Evolutionary conservation across 2,888 invertebrate genomes (phyloP).

Genomic region (Gnatocerus cornutus): DNA sequence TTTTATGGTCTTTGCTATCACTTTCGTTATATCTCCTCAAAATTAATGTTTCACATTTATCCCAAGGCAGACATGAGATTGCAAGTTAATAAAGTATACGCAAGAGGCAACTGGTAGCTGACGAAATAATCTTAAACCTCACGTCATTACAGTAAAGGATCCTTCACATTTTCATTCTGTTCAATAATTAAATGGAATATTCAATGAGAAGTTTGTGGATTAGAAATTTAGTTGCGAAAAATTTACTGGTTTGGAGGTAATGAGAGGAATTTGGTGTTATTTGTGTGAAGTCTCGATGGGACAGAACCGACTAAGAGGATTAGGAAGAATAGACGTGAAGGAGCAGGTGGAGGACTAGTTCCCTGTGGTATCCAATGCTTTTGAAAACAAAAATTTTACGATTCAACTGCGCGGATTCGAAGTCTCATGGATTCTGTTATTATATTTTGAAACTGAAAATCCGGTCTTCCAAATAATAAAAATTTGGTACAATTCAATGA

Average conservation of each 20-base stretch:
- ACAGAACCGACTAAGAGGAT: conserved; percentile 14
- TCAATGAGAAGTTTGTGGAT: neutral
- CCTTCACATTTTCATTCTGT: neutral
- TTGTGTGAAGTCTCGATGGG: conserved; percentile 1
- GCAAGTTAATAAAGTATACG: conserved; percentile 37
- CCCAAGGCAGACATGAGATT: conserved; percentile 39
- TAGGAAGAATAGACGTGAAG: neutral
- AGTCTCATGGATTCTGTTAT: too few species aligned
- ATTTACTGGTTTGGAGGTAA: neutral
- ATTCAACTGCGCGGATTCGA: too few species aligned
- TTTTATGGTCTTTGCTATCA: conserved; percentile 10
- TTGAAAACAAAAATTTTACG: too few species aligned
- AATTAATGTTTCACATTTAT: conserved; percentile 39
- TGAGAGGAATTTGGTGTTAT: conserved; percentile 2
- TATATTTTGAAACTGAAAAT: too few species aligned
- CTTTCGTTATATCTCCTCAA: conserved; percentile 1
- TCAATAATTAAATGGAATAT: too few species aligned
- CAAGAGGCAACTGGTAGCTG: conserved; percentile 18
- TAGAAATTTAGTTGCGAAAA: neutral
- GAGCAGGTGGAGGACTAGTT: neutral
- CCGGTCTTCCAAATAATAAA: too few species aligned
- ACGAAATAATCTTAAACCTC: conserved; percentile 33
- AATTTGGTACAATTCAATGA: too few species aligned
- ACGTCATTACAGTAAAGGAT: conserved; percentile 10
- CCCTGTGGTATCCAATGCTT: too few species aligned